A percentile compares a stretch with the other conserved stretches of the same genome.
Conservation (phyloP, 2,888 invertebrate species). For the Phalangium opilio region DNA sequence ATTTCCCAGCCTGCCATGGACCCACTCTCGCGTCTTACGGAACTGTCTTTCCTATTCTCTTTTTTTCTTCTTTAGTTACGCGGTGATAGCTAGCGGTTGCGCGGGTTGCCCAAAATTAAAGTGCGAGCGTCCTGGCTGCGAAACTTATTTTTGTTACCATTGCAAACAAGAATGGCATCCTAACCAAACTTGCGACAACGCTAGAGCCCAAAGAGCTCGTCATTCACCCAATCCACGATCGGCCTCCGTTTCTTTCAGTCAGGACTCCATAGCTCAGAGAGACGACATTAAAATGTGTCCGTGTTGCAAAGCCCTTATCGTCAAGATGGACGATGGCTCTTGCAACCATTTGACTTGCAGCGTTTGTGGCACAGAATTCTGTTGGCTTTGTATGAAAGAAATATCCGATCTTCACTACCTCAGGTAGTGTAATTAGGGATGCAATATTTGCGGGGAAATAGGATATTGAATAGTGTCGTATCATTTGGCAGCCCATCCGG, state of each 20-base stretch:
- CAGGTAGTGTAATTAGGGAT: constrained; percentile 43
- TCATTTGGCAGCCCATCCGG: constrained; percentile 61
- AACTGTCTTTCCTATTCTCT: constrained; percentile 15
- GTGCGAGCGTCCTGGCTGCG: constrained; percentile 82
- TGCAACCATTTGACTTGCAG: constrained; percentile 98
- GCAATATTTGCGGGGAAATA: too few species aligned
- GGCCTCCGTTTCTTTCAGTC: constrained; percentile 36
- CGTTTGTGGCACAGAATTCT: constrained; percentile 93
- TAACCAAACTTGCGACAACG: constrained; percentile 93
- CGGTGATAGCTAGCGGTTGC: constrained; percentile 87
- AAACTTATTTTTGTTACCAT: constrained; percentile 95
- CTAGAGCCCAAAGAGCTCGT: constrained; percentile 46
- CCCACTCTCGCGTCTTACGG: too few species aligned
- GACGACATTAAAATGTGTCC: constrained; percentile 93
- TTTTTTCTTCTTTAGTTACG: constrained; percentile 59
- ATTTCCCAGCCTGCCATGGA: too few species aligned
- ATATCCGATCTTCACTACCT: constrained; percentile 94
- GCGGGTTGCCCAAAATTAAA: constrained; percentile 89
- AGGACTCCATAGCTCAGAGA: constrained; percentile 28
- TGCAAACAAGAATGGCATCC: constrained; percentile 98
- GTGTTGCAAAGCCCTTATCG: constrained; percentile 70
- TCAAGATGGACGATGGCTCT: constrained; percentile 94
- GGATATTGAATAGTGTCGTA: too few species aligned
- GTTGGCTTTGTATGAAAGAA: constrained; percentile 98
- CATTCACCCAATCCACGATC: constrained; percentile 34